Conservation (phyloP, 1,140 invertebrate genomes). For the Drosophila novamexicana region DNA sequence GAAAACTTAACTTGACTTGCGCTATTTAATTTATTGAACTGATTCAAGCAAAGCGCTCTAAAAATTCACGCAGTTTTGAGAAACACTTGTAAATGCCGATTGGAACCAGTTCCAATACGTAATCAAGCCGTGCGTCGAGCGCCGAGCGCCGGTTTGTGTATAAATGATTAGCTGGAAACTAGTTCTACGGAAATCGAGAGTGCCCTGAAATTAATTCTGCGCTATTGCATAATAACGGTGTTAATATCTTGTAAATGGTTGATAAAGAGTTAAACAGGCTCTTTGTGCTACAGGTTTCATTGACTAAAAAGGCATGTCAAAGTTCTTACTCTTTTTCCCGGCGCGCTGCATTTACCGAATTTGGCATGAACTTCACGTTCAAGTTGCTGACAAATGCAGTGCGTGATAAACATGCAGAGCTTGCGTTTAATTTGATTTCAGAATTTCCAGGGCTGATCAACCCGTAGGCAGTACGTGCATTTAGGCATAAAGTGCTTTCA, state of each 20-base stretch:
- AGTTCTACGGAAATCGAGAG: constrained; percentile 67
- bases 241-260: constrained; percentile 52
- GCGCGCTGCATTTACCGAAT: not conserved
- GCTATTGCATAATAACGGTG: constrained; percentile 41
- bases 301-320: not conserved
- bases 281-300: constrained; percentile 1
- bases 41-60: not conserved
- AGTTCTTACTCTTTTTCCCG: not conserved
- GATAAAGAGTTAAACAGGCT: constrained; percentile 11
- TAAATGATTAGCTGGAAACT: constrained; percentile 29
- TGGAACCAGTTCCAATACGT: constrained; percentile 57
- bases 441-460: constrained; percentile 11
- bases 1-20: not conserved
- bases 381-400: constrained; percentile 33
- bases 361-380: constrained; percentile 35
- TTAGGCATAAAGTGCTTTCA: not conserved
- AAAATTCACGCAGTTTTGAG: not conserved
- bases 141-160: constrained; percentile 16
- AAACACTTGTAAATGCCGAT: constrained; percentile 24
- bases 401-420: constrained; percentile 45
- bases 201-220: constrained; percentile 30
- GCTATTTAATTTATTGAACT: constrained; percentile 5
- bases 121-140: constrained; percentile 24
- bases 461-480: constrained; percentile 9
- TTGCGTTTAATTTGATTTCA: constrained; percentile 50